A percentile compares a stretch with the other conserved stretches of the same genome.
Conservation (phyloP, 2,113 vertebrate genomes). For the Bubalus kerabau region DNA sequence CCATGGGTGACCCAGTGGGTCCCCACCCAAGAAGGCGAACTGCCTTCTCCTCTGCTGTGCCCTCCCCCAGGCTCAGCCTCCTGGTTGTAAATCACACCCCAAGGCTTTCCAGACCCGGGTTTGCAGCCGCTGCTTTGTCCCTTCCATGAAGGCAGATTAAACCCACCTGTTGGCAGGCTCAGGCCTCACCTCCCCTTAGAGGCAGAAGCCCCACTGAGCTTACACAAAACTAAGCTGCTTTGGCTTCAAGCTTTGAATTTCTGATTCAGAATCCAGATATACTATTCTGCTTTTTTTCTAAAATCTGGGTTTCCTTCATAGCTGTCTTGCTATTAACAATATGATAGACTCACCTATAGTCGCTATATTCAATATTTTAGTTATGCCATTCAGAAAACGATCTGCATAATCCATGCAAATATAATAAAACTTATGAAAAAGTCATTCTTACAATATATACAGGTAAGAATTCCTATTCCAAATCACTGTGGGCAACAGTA, state of each 20-base stretch:
- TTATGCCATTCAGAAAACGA: not conserved
- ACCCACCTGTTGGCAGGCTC: not conserved
- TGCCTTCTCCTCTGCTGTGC: rapidly evolving
- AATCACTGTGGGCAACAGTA: not conserved
- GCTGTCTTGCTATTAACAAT: not conserved
- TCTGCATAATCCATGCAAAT: not conserved
- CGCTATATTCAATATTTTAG: not conserved
- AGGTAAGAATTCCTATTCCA: not conserved
- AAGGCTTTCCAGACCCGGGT: not conserved
- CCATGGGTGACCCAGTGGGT: not conserved
- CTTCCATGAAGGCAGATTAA: not conserved
- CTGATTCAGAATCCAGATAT: not conserved
- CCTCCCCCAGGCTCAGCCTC: not conserved
- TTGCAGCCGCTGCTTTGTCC: not conserved
- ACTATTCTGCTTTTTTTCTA: not conserved
- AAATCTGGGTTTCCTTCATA: not conserved
- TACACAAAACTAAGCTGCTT: not conserved
- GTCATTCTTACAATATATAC: not conserved
- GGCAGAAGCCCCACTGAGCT: not conserved
- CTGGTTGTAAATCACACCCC: not conserved
- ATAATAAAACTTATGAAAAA: not conserved
- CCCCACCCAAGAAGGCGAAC: rapidly evolving
- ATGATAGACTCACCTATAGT: not conserved
- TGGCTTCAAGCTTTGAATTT: not conserved
- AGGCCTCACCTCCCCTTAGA: not conserved